A percentile compares a stretch with the other conserved stretches of the same genome.
Evolutionary conservation across 1,140 invertebrate species (phyloP).

Genomic region (Pseudomyrmex gracilis): DNA sequence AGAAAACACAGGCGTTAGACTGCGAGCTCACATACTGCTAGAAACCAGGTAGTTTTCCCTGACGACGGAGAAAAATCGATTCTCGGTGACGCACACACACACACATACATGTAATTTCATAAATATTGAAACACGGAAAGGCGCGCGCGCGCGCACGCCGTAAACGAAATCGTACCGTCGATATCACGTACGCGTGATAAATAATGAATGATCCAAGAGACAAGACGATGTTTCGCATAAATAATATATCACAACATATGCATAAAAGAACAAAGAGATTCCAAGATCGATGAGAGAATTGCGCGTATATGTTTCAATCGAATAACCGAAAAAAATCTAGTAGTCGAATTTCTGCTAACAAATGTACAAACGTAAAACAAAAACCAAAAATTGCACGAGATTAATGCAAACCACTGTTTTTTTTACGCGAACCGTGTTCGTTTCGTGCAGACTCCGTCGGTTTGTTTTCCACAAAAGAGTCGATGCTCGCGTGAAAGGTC

Average conservation of each 20-base stretch:
- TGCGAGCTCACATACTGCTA: constrained; percentile 4
- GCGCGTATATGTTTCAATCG: neutral
- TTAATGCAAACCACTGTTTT: neutral
- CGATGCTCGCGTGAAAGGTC: constrained; percentile 1
- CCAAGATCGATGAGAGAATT: neutral
- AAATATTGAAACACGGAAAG: constrained; percentile 28
- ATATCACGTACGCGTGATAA: neutral
- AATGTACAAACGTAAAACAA: too few species aligned
- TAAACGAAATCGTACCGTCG: constrained; percentile 9
- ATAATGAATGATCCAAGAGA: constrained; percentile 22
- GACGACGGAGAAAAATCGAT: neutral
- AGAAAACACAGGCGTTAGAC: constrained; percentile 20
- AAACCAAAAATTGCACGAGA: too few species aligned
- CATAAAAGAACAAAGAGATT: neutral
- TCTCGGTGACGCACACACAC: neutral
- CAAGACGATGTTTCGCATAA: neutral
- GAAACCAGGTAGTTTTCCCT: neutral
- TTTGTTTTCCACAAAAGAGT: neutral
- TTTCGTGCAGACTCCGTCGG: neutral
- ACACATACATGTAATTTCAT: constrained; percentile 12
- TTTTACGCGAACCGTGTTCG: neutral
- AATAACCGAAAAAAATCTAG: constrained; percentile 27
- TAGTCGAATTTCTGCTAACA: neutral
- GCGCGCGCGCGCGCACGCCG: neutral
- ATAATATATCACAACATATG: neutral